A percentile compares a stretch with the other conserved stretches of the same genome.
Conservation (phyloP, 2,113 vertebrate species). For the Nesoenas mayeri region DNA sequence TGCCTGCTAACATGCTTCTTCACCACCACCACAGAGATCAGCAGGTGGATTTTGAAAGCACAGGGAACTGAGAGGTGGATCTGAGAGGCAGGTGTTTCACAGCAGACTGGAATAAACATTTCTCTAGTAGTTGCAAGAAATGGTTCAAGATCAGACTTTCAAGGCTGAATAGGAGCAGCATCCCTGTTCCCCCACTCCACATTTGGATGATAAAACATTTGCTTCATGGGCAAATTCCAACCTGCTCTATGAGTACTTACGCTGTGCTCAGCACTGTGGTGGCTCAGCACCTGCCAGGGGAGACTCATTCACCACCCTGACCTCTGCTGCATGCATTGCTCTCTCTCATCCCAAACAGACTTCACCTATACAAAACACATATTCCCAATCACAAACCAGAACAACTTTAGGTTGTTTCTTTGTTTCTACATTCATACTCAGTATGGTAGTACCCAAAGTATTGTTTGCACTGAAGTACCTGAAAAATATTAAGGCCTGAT, state of each 20-base stretch:
- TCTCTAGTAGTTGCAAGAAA: not conserved
- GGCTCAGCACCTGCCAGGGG: not conserved
- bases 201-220: not conserved
- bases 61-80: not conserved
- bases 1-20: not conserved
- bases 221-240: not conserved
- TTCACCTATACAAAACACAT: not conserved
- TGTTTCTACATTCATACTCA: not conserved
- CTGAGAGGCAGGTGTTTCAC: not conserved
- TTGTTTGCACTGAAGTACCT: not conserved
- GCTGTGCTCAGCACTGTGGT: not conserved
- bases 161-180: fast-evolving
- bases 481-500: not conserved
- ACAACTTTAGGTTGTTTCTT: not conserved
- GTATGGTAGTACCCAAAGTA: not conserved
- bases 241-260: fast-evolving
- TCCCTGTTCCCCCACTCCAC: not conserved
- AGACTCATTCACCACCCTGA: not conserved
- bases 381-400: not conserved
- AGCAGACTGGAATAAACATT: not conserved
- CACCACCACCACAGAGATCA: not conserved
- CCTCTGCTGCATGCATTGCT: not conserved
- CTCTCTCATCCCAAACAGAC: not conserved
- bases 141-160: not conserved
- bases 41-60: not conserved